A percentile compares a stretch with the other conserved stretches of the same genome.
These are phyloP conservation scores for Scotopteryx bipunctaria DNA, from an alignment of 2,888 invertebrate genomes.

Conservation along the genomic window DNA sequence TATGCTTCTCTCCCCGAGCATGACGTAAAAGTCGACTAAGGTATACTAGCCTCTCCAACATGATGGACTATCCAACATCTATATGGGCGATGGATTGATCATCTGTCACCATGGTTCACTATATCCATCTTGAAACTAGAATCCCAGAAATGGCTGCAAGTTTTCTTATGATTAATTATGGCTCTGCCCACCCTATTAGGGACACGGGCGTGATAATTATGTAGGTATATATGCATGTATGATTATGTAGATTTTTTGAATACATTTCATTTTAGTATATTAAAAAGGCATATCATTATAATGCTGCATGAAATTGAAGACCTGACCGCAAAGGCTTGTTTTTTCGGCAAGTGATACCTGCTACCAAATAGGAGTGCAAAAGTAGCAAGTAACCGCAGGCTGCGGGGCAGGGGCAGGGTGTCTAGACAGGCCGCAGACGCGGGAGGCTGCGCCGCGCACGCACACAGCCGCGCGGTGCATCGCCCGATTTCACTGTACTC, in stretches of 20 bases:
- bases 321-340: constrained; percentile 21
- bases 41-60: too few species aligned
- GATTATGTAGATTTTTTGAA: not conserved
- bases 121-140: too few species aligned
- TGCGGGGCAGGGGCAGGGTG: constrained; percentile 53
- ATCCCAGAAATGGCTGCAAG: too few species aligned
- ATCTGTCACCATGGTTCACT: too few species aligned
- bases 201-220: too few species aligned
- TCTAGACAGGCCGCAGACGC: constrained; percentile 83
- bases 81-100: too few species aligned
- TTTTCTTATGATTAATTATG: too few species aligned
- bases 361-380: constrained; percentile 48
- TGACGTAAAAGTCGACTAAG: too few species aligned
- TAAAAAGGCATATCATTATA: not conserved
- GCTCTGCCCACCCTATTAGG: too few species aligned
- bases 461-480: constrained; percentile 64
- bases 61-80: too few species aligned
- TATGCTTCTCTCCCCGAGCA: too few species aligned
- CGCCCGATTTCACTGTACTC: constrained; percentile 56
- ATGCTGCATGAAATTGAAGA: not conserved
- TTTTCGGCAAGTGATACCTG: constrained; percentile 35
- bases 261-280: not conserved
- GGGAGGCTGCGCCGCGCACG: constrained; percentile 77
- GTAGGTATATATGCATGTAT: too few species aligned
- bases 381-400: constrained; percentile 42